Conservation (phyloP, 1,140 invertebrate species). For the Paraescarpia echinospica region DNA sequence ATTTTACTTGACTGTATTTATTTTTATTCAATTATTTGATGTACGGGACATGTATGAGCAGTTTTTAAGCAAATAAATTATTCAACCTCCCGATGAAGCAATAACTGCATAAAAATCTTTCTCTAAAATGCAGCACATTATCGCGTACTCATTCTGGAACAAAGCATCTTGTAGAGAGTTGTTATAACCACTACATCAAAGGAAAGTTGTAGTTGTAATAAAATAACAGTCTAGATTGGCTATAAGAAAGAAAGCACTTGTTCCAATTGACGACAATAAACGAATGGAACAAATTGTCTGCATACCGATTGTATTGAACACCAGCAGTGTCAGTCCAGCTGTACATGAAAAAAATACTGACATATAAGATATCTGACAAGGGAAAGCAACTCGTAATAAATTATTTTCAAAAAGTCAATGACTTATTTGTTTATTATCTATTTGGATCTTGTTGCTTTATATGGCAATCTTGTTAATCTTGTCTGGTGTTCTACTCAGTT, state of each 20-base stretch:
- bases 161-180: background rate
- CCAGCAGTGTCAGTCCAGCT: background rate
- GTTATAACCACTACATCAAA: background rate
- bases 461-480: background rate
- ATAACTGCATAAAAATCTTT: background rate
- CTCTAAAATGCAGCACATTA: background rate
- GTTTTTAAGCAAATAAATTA: no score
- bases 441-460: background rate
- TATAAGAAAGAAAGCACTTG: background rate
- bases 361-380: background rate
- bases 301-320: background rate
- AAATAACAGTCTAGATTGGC: background rate
- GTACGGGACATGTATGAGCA: no score
- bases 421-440: background rate
- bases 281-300: background rate
- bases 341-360: background rate
- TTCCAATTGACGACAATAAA: background rate
- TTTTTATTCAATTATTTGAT: background rate
- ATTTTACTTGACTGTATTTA: background rate
- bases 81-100: background rate
- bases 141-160: background rate
- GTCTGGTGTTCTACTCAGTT: background rate
- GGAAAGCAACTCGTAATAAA: background rate
- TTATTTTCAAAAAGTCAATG: background rate
- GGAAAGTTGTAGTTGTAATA: background rate